These are phyloP conservation scores for Heliconius erato DNA, from an alignment of 2,888 invertebrate genomes.

Conservation along the genomic window DNA sequence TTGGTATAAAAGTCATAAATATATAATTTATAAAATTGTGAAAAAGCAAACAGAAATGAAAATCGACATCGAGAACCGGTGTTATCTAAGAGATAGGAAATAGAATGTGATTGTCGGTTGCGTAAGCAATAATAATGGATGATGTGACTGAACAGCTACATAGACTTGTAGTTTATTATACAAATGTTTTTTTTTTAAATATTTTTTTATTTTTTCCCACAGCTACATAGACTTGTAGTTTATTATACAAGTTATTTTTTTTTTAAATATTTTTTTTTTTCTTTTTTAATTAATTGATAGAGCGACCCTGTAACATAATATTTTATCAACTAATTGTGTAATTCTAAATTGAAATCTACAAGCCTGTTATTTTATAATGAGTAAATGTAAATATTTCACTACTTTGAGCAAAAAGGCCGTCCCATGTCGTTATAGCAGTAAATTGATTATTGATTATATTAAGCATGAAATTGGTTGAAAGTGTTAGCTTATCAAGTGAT, in stretches of 20 bases:
- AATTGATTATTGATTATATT: conserved; percentile 7
- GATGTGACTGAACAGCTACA: conserved; percentile 5
- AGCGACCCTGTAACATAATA: too few relatives aligned
- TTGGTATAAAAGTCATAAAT: not conserved
- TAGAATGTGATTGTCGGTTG: conserved; percentile 33
- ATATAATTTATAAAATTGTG: not conserved
- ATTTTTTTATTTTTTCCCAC: too few relatives aligned
- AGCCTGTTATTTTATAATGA: too few relatives aligned
- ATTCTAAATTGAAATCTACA: too few relatives aligned
- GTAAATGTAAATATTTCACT: too few relatives aligned
- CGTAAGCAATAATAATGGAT: conserved; percentile 30
- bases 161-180: not conserved
- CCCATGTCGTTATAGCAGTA: not conserved
- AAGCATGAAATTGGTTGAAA: conserved; percentile 18
- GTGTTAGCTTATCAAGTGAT: conserved; percentile 7
- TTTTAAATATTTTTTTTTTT: too few relatives aligned
- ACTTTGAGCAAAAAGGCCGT: not conserved
- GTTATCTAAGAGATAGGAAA: conserved; percentile 37
- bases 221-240: too few relatives aligned
- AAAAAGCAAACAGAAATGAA: not conserved
- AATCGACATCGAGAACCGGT: conserved; percentile 11
- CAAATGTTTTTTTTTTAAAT: not conserved
- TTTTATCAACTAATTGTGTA: too few relatives aligned
- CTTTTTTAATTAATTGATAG: too few relatives aligned
- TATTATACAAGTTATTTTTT: too few relatives aligned